Conservation (phyloP, 2,113 vertebrate genomes). For the Piliocolobus tephrosceles region DNA sequence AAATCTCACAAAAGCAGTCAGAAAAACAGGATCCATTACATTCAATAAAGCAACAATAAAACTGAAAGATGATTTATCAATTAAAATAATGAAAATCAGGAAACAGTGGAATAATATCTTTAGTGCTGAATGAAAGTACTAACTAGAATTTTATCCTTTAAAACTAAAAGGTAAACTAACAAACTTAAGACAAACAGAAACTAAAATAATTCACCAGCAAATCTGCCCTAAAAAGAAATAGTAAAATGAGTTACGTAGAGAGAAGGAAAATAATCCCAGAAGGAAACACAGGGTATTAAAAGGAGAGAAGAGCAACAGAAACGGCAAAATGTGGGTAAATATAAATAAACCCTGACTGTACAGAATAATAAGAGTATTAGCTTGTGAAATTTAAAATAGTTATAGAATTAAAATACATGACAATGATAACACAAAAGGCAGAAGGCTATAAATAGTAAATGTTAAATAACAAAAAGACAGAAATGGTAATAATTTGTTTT, state of each 20-base stretch:
- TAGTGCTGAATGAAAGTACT: background rate
- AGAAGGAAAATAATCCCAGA: background rate
- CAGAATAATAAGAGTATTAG: background rate
- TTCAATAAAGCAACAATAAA: background rate
- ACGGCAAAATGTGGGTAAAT: background rate
- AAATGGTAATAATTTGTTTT: background rate
- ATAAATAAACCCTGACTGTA: background rate
- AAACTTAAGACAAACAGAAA: background rate
- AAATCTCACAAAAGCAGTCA: background rate
- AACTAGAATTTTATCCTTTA: background rate
- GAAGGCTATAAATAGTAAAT: background rate
- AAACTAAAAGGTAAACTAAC: constrained; percentile 27
- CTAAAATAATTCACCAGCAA: background rate
- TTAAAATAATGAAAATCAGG: background rate
- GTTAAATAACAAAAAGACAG: constrained; percentile 17
- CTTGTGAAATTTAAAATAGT: background rate
- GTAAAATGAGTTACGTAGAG: background rate
- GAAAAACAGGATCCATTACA: background rate
- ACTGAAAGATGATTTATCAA: background rate
- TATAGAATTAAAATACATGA: background rate
- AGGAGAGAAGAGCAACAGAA: background rate
- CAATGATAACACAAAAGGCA: background rate
- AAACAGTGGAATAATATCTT: background rate
- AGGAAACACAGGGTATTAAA: background rate
- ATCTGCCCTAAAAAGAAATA: constrained; percentile 1